These are phyloP conservation scores for Colius striatus DNA, from an alignment of 2,113 vertebrate genomes.

Conservation along the genomic window DNA sequence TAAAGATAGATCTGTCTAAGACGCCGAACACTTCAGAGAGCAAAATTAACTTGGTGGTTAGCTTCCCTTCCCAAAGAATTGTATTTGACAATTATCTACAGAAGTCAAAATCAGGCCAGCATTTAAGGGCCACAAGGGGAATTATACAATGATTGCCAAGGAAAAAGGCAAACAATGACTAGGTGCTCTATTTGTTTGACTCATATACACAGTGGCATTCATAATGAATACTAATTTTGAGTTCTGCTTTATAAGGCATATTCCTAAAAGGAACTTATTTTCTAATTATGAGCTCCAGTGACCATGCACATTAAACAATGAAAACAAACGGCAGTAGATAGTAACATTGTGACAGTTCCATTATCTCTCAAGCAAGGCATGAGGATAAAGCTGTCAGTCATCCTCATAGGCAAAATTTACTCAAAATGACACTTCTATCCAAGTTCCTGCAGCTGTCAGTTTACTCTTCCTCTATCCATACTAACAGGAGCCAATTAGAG, in stretches of 20 bases:
- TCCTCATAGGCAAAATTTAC: background rate
- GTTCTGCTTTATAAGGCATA: slow-evolving; percentile 41
- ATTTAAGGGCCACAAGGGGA: slow-evolving; percentile 17
- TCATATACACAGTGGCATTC: background rate
- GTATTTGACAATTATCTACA: slow-evolving; percentile 30
- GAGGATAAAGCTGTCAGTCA: slow-evolving; percentile 2
- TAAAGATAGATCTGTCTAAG: background rate
- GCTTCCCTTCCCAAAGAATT: background rate
- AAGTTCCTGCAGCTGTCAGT: background rate
- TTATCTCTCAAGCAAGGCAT: slow-evolving; percentile 34
- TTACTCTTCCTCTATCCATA: background rate
- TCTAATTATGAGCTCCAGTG: slow-evolving; percentile 68
- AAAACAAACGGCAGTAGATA: slow-evolving; percentile 37
- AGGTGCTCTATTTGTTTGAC: slow-evolving; percentile 1
- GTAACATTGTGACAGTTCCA: slow-evolving; percentile 32
- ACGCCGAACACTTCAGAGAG: background rate
- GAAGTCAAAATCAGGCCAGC: slow-evolving; percentile 41
- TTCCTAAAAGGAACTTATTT: slow-evolving; percentile 62
- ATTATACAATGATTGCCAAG: background rate
- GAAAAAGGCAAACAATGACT: slow-evolving; percentile 9
- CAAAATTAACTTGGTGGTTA: slow-evolving; percentile 29
- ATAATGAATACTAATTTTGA: slow-evolving; percentile 30
- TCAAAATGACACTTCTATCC: background rate
- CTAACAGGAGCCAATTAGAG: background rate
- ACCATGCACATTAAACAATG: slow-evolving; percentile 61